phyloP scores from a whole-genome alignment of 2,797 vertebrate genomes.

The Hybognathus amarus region DNA sequence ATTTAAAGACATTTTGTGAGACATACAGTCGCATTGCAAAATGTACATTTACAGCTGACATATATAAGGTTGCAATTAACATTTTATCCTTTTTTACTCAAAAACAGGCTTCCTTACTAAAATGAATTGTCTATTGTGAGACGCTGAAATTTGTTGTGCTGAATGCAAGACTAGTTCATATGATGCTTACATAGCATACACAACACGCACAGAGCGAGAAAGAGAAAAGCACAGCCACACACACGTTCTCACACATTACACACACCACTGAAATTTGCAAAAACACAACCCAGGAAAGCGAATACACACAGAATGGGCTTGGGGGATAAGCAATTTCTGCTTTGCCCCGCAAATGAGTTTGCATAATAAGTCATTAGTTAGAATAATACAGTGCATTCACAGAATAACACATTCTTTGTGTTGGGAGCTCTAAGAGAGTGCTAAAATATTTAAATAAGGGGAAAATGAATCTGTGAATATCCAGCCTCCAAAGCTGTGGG shows the following conservation, averaged over 20 bases:
- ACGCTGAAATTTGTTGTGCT: conserved; percentile 2
- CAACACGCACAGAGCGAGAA: background rate
- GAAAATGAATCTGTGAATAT: conserved; percentile 57
- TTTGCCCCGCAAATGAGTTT: conserved; percentile 50
- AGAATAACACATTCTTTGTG: conserved; percentile 52
- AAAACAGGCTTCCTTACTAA: background rate
- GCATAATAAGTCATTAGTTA: conserved; percentile 56
- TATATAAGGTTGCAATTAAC: background rate
- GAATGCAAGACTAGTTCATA: conserved; percentile 7
- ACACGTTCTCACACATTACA: conserved; percentile 32
- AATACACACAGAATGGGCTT: conserved; percentile 40
- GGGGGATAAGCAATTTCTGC: conserved; percentile 43
- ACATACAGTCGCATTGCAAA: background rate
- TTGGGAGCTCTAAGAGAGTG: conserved; percentile 43
- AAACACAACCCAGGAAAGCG: conserved; percentile 24
- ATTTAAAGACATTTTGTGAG: background rate
- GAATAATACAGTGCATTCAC: conserved; percentile 49
- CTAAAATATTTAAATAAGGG: conserved; percentile 59
- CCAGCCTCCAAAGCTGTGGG: conserved; percentile 51
- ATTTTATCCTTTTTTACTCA: background rate
- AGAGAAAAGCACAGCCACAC: conserved; percentile 43
- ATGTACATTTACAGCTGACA: background rate
- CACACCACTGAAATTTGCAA: conserved; percentile 12
- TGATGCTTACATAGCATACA: conserved; percentile 13
- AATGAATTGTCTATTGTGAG: conserved; percentile 15